Evolutionary conservation across 2,113 vertebrate genomes (phyloP).

Genomic region (Cyanoderma ruficeps): DNA sequence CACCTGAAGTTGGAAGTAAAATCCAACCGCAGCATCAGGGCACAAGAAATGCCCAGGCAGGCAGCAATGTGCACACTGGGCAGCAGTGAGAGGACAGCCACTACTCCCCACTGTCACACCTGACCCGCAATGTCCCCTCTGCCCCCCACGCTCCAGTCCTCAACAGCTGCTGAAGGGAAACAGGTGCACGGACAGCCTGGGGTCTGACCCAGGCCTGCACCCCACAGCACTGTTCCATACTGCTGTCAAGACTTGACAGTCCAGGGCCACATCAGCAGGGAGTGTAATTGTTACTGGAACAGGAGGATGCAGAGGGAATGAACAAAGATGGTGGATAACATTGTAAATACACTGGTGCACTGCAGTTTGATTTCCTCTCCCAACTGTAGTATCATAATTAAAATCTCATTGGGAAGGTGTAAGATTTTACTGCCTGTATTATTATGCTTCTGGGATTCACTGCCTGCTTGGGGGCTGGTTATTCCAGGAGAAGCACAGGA

Average conservation of each 20-base stretch:
- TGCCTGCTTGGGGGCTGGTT: not conserved
- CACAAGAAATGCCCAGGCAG: not conserved
- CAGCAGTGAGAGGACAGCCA: fast-evolving
- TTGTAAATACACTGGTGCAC: not conserved
- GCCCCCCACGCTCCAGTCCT: fast-evolving
- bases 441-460: not conserved
- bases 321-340: not conserved
- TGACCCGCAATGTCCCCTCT: not conserved
- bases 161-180: not conserved
- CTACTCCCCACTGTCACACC: fast-evolving
- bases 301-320: not conserved
- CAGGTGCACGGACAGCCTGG: fast-evolving
- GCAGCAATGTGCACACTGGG: not conserved
- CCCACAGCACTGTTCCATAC: not conserved
- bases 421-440: not conserved
- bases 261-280: not conserved
- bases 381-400: not conserved
- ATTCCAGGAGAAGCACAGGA: not conserved
- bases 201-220: not conserved
- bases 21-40: fast-evolving
- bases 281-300: not conserved
- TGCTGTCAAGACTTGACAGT: not conserved
- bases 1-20: not conserved
- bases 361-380: not conserved
- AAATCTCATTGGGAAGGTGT: not conserved